Conservation (phyloP, 2,113 vertebrate genomes). For the Hippopotamus amphibius region DNA sequence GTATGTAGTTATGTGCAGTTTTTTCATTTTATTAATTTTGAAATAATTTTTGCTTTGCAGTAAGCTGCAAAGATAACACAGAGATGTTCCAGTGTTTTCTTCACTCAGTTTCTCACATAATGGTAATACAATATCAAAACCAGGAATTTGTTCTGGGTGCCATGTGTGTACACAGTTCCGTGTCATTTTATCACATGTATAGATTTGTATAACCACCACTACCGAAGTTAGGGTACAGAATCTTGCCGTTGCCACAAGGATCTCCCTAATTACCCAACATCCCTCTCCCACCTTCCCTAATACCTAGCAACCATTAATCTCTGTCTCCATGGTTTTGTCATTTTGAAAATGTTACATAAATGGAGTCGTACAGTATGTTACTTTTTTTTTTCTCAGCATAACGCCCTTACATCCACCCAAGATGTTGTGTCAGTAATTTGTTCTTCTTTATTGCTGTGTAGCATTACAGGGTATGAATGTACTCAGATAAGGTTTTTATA, state of each 20-base stretch:
- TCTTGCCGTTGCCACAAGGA: rapidly evolving
- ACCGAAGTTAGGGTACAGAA: neutral
- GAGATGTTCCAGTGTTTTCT: neutral
- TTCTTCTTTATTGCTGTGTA: neutral
- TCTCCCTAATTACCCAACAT: too few species aligned
- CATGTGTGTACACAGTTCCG: rapidly evolving
- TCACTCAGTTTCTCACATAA: neutral
- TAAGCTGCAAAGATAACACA: neutral
- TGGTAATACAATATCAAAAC: rapidly evolving
- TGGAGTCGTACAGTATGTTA: neutral
- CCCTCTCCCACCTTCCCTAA: neutral
- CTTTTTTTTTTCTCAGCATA: neutral
- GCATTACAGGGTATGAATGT: neutral
- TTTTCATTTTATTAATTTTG: neutral
- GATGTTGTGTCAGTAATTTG: neutral
- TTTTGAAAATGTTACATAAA: neutral
- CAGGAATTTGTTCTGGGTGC: neutral
- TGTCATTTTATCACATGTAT: neutral
- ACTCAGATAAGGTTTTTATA: neutral
- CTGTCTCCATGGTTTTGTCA: neutral
- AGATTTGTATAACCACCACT: neutral
- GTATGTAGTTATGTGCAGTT: rapidly evolving
- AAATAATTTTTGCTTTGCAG: neutral
- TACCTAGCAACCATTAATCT: too few species aligned
- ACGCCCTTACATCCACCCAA: neutral